Evolutionary conservation across 2,113 vertebrate genomes (phyloP).

Genomic region (Callipepla californica): DNA sequence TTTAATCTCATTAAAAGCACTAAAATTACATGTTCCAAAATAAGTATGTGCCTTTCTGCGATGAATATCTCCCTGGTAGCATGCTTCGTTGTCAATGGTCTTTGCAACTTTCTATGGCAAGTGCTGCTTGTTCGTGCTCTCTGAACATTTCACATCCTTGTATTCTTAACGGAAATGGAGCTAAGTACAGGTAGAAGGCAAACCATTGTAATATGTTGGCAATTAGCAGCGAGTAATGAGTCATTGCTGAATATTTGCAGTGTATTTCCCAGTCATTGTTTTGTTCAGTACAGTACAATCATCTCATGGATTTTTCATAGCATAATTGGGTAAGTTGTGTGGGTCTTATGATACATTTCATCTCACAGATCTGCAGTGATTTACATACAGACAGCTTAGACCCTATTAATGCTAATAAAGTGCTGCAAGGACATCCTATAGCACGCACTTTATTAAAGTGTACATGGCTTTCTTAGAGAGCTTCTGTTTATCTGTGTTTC

Average conservation of each 20-base stretch:
- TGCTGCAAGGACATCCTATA: conserved; percentile 33
- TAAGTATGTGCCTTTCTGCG: neutral
- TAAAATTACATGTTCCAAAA: conserved; percentile 33
- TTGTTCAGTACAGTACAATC: neutral
- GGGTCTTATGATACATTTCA: neutral
- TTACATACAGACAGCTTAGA: conserved; percentile 64
- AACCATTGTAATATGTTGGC: neutral
- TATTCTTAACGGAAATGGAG: neutral
- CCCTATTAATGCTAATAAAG: conserved; percentile 36
- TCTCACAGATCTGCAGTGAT: conserved; percentile 50
- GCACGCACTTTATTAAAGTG: conserved; percentile 10
- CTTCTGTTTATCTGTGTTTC: conserved; percentile 39
- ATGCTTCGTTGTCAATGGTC: neutral
- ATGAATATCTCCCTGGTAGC: neutral
- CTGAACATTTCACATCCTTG: neutral
- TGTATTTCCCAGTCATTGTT: neutral
- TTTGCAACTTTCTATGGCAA: neutral
- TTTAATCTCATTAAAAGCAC: conserved; percentile 30
- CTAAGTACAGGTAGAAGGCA: conserved; percentile 15
- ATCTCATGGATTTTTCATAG: neutral
- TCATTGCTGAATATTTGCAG: neutral
- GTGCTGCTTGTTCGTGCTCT: neutral
- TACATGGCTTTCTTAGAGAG: conserved; percentile 45
- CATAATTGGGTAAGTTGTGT: neutral
- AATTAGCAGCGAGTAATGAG: conserved; percentile 8